Conservation (phyloP, 2,797 vertebrate species). For the Sebastes minor region DNA sequence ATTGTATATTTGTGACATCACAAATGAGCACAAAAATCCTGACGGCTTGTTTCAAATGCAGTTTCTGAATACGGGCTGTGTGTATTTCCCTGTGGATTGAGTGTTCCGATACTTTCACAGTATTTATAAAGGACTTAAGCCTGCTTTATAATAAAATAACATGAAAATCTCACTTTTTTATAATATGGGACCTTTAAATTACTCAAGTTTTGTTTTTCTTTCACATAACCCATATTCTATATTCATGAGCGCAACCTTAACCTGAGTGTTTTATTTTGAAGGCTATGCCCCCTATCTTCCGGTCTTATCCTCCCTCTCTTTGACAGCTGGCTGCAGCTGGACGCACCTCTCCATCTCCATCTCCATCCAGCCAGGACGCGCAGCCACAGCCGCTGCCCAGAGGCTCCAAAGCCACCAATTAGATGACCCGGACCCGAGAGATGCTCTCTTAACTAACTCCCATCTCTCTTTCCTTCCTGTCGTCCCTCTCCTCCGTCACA, state of each 20-base stretch:
- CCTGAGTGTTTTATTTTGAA: conserved; percentile 58
- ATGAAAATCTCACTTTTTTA: too few relatives aligned
- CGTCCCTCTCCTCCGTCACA: conserved; percentile 63
- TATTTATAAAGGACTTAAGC: too few relatives aligned
- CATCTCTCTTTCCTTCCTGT: conserved; percentile 6
- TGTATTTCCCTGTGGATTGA: too few relatives aligned
- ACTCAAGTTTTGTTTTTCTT: too few relatives aligned
- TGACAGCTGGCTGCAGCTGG: conserved; percentile 44
- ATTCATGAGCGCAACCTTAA: neutral
- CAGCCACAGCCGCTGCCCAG: conserved; percentile 44
- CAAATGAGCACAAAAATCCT: too few relatives aligned
- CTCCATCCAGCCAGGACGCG: conserved; percentile 43
- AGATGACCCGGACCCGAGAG: neutral
- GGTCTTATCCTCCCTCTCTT: conserved; percentile 8
- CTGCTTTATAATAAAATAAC: too few relatives aligned
- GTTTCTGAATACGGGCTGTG: accelerated
- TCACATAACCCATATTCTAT: neutral
- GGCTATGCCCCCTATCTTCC: conserved; percentile 2
- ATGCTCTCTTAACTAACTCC: conserved; percentile 38
- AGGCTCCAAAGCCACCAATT: conserved; percentile 8
- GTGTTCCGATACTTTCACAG: too few relatives aligned
- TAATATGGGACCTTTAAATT: too few relatives aligned
- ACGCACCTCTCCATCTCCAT: neutral
- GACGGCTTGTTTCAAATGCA: too few relatives aligned
- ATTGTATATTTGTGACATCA: too few relatives aligned